phyloP scores from a whole-genome alignment of 2,888 invertebrate species.

The Drosophila nr. medialis region DNA sequence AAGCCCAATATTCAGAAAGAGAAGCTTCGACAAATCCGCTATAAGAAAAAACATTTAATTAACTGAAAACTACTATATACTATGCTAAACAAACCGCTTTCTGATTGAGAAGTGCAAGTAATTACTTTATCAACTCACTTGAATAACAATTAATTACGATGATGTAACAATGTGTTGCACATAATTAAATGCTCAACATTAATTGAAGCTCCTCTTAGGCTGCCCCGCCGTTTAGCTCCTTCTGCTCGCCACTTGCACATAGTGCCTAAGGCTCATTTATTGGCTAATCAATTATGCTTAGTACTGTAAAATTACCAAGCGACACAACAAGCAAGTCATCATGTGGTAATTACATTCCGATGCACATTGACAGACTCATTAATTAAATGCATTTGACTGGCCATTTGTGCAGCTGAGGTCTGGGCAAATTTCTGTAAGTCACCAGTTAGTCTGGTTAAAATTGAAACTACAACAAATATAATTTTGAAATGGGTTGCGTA shows the following conservation, averaged over 20 bases:
- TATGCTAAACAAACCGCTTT: not conserved
- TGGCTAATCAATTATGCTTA: conserved; percentile 21
- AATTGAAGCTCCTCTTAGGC: not conserved
- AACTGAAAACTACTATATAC: not conserved
- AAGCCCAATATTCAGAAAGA: not conserved
- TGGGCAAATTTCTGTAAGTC: not conserved
- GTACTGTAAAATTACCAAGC: not conserved
- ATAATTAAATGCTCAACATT: conserved; percentile 32
- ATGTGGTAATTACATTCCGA: conserved; percentile 15
- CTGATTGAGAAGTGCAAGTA: not conserved
- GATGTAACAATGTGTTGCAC: not conserved
- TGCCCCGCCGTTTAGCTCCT: not conserved
- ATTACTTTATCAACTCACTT: conserved; percentile 4
- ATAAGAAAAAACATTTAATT: not conserved
- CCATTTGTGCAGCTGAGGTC: not conserved
- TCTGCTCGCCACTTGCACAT: not conserved
- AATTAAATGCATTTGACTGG: conserved; percentile 22
- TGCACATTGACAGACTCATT: not conserved
- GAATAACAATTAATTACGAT: not conserved
- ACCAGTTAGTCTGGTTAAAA: not conserved
- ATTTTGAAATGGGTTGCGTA: conserved; percentile 17
- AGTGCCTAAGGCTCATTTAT: conserved; percentile 1
- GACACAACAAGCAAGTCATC: conserved; percentile 19
- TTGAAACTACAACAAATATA: conserved; percentile 20
- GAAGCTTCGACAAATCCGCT: not conserved